Evolutionary conservation across 2,888 invertebrate genomes (phyloP), one percentile per base, ranked within the genome.

Genomic region (Himalopsyche japonica): DNA sequence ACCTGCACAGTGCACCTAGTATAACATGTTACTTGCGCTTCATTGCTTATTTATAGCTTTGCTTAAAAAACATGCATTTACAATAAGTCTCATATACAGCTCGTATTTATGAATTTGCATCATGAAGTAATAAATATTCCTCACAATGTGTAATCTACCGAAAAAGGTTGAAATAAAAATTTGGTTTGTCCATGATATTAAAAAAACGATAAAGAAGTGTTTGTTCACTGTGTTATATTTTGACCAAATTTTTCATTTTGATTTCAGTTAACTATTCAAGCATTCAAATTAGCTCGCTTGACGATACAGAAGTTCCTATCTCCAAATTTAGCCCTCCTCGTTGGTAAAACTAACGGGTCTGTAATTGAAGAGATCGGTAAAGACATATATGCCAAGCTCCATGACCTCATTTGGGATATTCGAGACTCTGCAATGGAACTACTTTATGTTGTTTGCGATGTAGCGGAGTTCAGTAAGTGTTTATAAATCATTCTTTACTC

Each of bases 341-440:
- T 96, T 86, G 95, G 96, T 88, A 93, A 94, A 24, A 91, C 94
- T 80, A 92, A 93, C 2, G 94, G 94, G 3, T 93, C 94, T 0
- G 91, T 94, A 0, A 93, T 96, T 89, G 92, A 94, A 85, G 93
- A 94, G 85, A 90, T 96, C 10, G 95, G 95, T 0, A 93, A 93
- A 15, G 93, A 95, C 15, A 92, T 97, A 6, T 93, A 93, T 80
- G 93, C 93, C 89, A 94, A 95, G 88, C 91, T 96, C 89, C 95
- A 95, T 87, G 96, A 96, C 88, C 90, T 92, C 4, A 92, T 94
- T 79, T 97, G 97, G 97, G 96, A 97, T 89, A 94, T 97, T 0
- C 92, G 96, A 57, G 97, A 97, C 88, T 95, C 95, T 5, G 94
- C 96, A 0, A 89, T 97, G 34, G 96, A 97, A 89, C 90, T 96